A percentile compares a stretch with the other conserved stretches of the same genome.
These are phyloP conservation scores for Scaptomyza graminum DNA, from an alignment of 1,140 invertebrate genomes.

Conservation along the genomic window DNA sequence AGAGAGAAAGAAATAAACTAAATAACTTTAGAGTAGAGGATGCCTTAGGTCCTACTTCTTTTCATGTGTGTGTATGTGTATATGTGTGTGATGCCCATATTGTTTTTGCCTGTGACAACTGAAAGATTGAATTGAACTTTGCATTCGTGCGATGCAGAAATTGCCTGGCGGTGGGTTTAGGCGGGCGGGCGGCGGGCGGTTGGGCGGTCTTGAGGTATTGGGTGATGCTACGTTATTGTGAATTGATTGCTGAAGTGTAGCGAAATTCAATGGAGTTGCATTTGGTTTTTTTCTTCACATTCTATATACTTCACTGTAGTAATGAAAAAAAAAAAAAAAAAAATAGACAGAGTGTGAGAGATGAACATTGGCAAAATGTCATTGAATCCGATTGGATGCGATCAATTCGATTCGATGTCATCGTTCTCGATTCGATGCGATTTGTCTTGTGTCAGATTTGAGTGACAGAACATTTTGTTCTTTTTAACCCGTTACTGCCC, in stretches of 20 bases:
- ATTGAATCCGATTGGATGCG: constrained; percentile 55
- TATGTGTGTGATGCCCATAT: constrained; percentile 42
- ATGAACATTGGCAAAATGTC: constrained; percentile 17
- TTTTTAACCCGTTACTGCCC: constrained; percentile 25
- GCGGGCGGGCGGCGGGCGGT: no score
- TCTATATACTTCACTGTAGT: no score
- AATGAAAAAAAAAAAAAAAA: no score
- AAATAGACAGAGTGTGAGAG: background rate
- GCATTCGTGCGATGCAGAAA: constrained; percentile 46
- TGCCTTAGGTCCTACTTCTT: background rate
- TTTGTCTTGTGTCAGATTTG: constrained; percentile 81
- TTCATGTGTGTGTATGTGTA: background rate
- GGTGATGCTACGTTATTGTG: constrained; percentile 63
- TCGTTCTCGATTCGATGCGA: constrained; percentile 54
- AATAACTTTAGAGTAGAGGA: constrained; percentile 20
- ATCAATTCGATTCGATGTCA: constrained; percentile 55
- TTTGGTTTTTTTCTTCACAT: background rate
- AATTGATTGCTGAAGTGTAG: constrained; percentile 78
- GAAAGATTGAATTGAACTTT: constrained; percentile 80
- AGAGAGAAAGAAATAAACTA: constrained; percentile 4
- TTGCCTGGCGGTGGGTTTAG: background rate
- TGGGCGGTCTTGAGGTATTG: constrained; percentile 19
- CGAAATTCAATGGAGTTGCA: constrained; percentile 53
- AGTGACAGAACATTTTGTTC: constrained; percentile 78
- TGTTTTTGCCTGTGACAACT: constrained; percentile 77